Percentiles rank a stretch among this genome's conserved stretches.
Conservation (phyloP, 2,113 vertebrate genomes). For the Catharus minimus region DNA sequence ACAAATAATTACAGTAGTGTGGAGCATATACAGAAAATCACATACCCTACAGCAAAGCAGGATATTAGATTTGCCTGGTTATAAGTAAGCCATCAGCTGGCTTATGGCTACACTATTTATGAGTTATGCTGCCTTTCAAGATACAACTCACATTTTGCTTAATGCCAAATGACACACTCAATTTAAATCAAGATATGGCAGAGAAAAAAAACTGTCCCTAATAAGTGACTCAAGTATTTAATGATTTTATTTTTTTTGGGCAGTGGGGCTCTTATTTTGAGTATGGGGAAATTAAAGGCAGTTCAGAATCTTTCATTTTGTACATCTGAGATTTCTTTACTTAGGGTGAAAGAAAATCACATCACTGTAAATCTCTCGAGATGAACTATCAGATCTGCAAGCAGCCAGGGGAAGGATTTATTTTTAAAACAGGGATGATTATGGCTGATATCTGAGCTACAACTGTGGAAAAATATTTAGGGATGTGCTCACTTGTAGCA, state of each 20-base stretch:
- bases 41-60: constrained; percentile 44
- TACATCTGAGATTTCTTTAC: background rate
- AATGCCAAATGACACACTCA: constrained; percentile 37
- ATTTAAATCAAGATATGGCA: constrained; percentile 40
- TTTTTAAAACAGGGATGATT: background rate
- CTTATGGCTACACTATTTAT: constrained; percentile 35
- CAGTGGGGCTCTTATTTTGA: background rate
- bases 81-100: constrained; percentile 34
- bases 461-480: background rate
- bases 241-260: background rate
- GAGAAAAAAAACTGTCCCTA: background rate
- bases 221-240: background rate
- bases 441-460: background rate
- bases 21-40: constrained; percentile 38
- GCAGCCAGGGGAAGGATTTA: background rate
- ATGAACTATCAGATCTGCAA: background rate
- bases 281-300: background rate
- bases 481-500: background rate
- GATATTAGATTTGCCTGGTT: constrained; percentile 59
- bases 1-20: constrained; percentile 29
- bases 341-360: background rate
- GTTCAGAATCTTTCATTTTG: background rate
- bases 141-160: constrained; percentile 35
- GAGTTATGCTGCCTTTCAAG: constrained; percentile 38
- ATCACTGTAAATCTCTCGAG: background rate